A percentile compares a stretch with the other conserved stretches of the same genome.
Evolutionary conservation across 2,888 invertebrate species (phyloP).

Genomic region (Carterocephalus palaemon): DNA sequence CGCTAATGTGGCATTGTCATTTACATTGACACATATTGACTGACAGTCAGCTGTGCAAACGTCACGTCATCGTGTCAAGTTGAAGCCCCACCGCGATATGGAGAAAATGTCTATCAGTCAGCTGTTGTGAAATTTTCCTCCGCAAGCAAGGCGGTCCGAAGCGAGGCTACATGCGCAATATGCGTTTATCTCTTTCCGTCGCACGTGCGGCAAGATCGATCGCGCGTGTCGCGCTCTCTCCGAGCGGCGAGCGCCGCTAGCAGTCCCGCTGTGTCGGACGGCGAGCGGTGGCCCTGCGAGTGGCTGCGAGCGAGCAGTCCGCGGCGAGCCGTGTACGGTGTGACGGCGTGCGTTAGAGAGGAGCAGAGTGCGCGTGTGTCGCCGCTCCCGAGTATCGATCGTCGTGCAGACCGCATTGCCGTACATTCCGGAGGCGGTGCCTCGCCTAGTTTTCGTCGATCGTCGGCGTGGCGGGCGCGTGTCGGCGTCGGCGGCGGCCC

Average conservation of each 20-base stretch:
- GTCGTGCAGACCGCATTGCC: conserved; percentile 74
- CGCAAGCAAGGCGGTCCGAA: conserved; percentile 48
- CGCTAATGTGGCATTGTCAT: neutral
- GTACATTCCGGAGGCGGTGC: conserved; percentile 79
- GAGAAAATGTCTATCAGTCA: conserved; percentile 63
- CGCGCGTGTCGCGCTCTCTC: conserved; percentile 62
- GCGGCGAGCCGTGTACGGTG: conserved; percentile 41
- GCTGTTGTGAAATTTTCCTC: conserved; percentile 72
- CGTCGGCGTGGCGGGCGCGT: conserved; percentile 59
- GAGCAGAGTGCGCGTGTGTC: conserved; percentile 66
- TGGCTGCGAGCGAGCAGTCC: conserved; percentile 35
- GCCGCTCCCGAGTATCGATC: conserved; percentile 68
- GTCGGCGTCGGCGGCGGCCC: conserved; percentile 74
- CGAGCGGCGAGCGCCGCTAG: conserved; percentile 37
- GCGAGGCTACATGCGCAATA: conserved; percentile 58
- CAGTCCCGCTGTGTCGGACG: conserved; percentile 12
- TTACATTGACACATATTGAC: conserved; percentile 30
- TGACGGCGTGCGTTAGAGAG: conserved; percentile 47
- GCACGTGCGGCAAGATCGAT: conserved; percentile 58
- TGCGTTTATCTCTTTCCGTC: conserved; percentile 70
- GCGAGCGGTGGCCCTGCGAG: conserved; percentile 20
- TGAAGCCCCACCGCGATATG: no score
- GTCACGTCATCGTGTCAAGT: no score
- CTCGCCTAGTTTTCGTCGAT: conserved; percentile 76
- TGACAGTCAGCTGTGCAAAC: conserved; percentile 32